Evolutionary conservation across 2,113 vertebrate genomes (phyloP).

Genomic region (Sinocyclocheilus anshuiensis): DNA sequence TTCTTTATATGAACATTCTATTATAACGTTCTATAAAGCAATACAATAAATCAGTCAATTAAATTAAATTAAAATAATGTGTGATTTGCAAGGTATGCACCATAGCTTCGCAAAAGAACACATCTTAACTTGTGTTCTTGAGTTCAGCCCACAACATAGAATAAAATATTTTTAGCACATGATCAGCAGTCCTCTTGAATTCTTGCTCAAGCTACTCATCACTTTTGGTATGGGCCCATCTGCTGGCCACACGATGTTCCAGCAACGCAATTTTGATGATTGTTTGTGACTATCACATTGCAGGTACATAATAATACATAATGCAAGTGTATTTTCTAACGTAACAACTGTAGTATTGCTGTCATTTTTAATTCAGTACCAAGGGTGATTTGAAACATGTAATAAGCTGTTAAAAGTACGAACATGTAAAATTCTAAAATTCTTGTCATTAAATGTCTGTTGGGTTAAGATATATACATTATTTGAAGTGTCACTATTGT

Average conservation of each 20-base stretch:
- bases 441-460: too few relatives aligned
- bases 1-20: background rate
- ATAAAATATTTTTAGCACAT: background rate
- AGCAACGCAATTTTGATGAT: background rate
- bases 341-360: background rate
- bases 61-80: background rate
- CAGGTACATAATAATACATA: background rate
- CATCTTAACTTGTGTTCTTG: background rate
- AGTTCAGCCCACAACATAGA: background rate
- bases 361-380: background rate
- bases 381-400: background rate
- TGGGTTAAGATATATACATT: too few relatives aligned
- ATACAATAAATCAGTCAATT: background rate
- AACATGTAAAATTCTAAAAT: too few relatives aligned
- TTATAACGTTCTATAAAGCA: background rate
- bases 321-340: background rate
- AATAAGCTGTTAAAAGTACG: too few relatives aligned
- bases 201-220: background rate
- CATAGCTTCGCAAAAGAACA: background rate
- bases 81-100: background rate
- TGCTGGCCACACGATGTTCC: slow-evolving; percentile 23
- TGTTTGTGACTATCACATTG: background rate
- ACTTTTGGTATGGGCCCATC: slow-evolving; percentile 3
- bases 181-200: background rate
- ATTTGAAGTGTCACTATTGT: too few relatives aligned